Conservation (phyloP, 2,888 invertebrate genomes). For the Pyrgus malvae region DNA sequence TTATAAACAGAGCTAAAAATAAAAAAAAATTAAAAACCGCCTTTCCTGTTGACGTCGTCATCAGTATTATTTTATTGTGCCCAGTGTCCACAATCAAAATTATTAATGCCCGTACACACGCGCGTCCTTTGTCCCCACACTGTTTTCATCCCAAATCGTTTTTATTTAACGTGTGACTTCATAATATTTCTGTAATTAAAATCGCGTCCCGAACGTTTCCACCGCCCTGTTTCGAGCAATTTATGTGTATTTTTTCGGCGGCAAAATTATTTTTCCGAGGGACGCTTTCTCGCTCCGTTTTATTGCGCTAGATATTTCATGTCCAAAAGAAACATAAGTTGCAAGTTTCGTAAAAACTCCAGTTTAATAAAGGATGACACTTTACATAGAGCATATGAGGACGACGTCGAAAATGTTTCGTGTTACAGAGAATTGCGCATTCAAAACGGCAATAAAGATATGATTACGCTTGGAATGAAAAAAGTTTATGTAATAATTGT, state of each 20-base stretch:
- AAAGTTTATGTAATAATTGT: slow-evolving; percentile 1
- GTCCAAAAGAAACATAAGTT: slow-evolving; percentile 26
- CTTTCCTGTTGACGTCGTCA: background rate
- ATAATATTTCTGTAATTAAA: slow-evolving; percentile 79
- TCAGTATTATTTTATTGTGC: slow-evolving; percentile 59
- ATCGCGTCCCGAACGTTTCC: slow-evolving; percentile 62
- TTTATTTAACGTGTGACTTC: slow-evolving; percentile 69
- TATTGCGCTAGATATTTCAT: slow-evolving; percentile 28
- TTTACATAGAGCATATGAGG: slow-evolving; percentile 21
- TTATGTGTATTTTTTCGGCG: slow-evolving; percentile 49
- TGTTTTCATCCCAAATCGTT: slow-evolving; percentile 61
- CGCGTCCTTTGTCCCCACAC: slow-evolving; percentile 57
- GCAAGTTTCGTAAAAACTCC: slow-evolving; percentile 27
- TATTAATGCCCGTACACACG: slow-evolving; percentile 72
- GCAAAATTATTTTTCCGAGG: slow-evolving; percentile 23
- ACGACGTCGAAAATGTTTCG: slow-evolving; percentile 25
- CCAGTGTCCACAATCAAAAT: slow-evolving; percentile 69
- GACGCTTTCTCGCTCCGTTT: slow-evolving; percentile 24
- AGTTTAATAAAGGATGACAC: slow-evolving; percentile 27
- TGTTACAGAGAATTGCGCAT: slow-evolving; percentile 16
- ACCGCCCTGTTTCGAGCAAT: slow-evolving; percentile 54
- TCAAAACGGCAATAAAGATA: slow-evolving; percentile 12
- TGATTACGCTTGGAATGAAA: slow-evolving; percentile 10
- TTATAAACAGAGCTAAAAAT: too few species aligned
- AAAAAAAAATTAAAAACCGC: too few species aligned